Evolutionary conservation across 1,140 invertebrate genomes (phyloP).

Genomic region (Fopius arisanus): DNA sequence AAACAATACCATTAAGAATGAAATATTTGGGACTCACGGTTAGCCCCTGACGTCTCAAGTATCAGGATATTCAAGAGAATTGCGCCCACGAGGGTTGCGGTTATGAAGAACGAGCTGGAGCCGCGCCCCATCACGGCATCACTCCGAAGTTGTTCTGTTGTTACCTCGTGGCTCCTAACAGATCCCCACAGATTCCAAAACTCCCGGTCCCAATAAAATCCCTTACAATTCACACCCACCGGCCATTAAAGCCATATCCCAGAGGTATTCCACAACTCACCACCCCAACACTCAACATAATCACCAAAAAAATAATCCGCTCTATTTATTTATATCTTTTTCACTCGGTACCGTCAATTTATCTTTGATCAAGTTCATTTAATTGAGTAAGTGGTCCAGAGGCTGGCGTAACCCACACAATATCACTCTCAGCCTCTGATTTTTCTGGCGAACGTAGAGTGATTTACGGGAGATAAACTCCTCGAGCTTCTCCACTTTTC

Average conservation of each 20-base stretch:
- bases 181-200: not conserved
- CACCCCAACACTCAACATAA: not conserved
- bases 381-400: not conserved
- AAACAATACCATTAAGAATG: not conserved
- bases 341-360: not conserved
- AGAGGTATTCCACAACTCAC: not conserved
- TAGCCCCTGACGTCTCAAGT: conserved; percentile 48
- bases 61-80: conserved; percentile 50
- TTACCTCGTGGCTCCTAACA: not conserved
- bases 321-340: not conserved
- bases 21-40: conserved; percentile 48
- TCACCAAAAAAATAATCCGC: not conserved
- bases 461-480: conserved; percentile 3
- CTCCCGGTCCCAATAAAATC: conserved; percentile 15
- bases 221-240: not conserved
- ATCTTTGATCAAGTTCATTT: not conserved
- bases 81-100: conserved; percentile 56
- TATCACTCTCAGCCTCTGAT: not conserved
- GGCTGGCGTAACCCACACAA: not conserved
- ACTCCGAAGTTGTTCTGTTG: conserved; percentile 45
- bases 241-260: not conserved
- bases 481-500: not conserved
- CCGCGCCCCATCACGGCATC: conserved; percentile 63
- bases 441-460: not conserved
- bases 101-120: conserved; percentile 56